Conservation (phyloP, 2,888 invertebrate species). For the Blomia tropicalis region DNA sequence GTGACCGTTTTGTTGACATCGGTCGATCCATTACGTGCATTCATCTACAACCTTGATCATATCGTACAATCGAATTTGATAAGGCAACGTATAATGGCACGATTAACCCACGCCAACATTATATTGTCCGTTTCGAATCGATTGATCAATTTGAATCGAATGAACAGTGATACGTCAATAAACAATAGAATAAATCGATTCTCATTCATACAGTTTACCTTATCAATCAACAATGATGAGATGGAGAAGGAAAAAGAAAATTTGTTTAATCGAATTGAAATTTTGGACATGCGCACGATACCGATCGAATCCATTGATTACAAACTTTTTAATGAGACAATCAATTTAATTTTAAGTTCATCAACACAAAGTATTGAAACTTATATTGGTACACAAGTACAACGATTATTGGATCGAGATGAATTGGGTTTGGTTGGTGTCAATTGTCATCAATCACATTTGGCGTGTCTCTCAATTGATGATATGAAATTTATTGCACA, state of each 20-base stretch:
- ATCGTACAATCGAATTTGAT: neutral
- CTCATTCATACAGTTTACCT: neutral
- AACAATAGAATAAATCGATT: neutral
- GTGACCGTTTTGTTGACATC: neutral
- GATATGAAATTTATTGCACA: constrained; percentile 34
- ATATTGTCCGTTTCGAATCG: neutral
- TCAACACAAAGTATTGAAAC: neutral
- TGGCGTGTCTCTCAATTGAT: constrained; percentile 33
- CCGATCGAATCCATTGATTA: too few species aligned
- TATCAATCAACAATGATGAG: neutral
- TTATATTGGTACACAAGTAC: constrained; percentile 30
- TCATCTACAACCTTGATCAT: neutral
- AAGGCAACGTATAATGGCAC: neutral
- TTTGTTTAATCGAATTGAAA: too few species aligned
- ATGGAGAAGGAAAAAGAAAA: constrained; percentile 18
- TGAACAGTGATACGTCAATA: neutral
- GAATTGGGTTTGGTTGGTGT: constrained; percentile 29
- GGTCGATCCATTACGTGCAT: neutral
- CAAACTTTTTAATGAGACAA: neutral
- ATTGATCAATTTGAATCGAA: neutral
- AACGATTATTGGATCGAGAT: constrained; percentile 22
- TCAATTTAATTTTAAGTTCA: neutral
- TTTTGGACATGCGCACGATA: neutral
- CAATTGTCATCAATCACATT: constrained; percentile 33
- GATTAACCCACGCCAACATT: neutral